These are phyloP conservation scores for Autographa pulchrina DNA, from an alignment of 2,888 invertebrate species.

Conservation along the genomic window DNA sequence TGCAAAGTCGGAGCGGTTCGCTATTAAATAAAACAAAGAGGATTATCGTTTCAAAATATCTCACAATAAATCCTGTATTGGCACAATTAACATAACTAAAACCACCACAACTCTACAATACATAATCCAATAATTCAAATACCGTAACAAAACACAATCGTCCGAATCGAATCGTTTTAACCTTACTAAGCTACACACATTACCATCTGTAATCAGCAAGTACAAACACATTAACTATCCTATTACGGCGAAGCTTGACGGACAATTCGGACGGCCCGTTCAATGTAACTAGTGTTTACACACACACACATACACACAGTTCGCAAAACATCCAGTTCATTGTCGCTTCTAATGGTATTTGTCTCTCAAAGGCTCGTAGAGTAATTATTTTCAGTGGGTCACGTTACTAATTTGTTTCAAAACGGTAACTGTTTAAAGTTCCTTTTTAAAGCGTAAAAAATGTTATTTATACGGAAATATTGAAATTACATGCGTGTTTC, in stretches of 20 bases:
- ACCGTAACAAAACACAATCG: not conserved
- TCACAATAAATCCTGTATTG: too few species aligned
- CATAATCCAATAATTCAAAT: not conserved
- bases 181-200: slow-evolving; percentile 1
- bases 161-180: not conserved
- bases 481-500: too few species aligned
- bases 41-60: too few species aligned
- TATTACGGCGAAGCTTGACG: slow-evolving; percentile 36
- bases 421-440: too few species aligned
- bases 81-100: not conserved
- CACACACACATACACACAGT: not conserved
- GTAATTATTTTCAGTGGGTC: not conserved
- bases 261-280: slow-evolving; percentile 33
- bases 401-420: not conserved
- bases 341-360: slow-evolving; percentile 24
- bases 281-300: slow-evolving; percentile 28
- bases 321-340: slow-evolving; percentile 35
- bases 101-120: not conserved
- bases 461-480: too few species aligned
- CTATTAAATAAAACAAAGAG: too few species aligned
- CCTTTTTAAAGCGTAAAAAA: too few species aligned
- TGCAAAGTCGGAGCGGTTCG: too few species aligned
- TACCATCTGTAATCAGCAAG: slow-evolving; percentile 2
- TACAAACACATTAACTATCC: slow-evolving; percentile 35
- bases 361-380: not conserved